Evolutionary conservation across 2,888 invertebrate species (phyloP).

Genomic region (Apamea monoglypha): DNA sequence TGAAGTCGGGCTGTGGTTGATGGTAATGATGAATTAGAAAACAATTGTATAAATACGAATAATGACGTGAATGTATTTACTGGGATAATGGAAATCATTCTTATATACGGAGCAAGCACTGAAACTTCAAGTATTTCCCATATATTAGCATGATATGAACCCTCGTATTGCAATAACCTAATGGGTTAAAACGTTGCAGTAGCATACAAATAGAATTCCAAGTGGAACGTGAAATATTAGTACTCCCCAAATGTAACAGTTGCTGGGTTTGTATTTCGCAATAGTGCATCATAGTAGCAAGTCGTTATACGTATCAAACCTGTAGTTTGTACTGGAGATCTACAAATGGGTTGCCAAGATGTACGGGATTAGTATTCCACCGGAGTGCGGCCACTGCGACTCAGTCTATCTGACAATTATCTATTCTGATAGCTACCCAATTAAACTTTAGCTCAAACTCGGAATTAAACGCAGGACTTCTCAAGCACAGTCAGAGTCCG

Average conservation of each 20-base stretch:
- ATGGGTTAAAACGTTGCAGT: conserved; percentile 55
- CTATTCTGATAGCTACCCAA: conserved; percentile 53
- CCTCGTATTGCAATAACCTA: conserved; percentile 61
- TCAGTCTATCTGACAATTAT: conserved; percentile 43
- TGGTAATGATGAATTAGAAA: background rate
- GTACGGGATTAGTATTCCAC: conserved; percentile 49
- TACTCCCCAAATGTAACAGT: conserved; percentile 55
- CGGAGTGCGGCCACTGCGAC: conserved; percentile 13
- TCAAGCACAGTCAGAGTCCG: background rate
- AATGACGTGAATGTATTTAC: conserved; percentile 1
- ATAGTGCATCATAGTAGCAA: conserved; percentile 42
- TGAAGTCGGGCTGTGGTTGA: background rate
- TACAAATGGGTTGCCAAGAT: conserved; percentile 42
- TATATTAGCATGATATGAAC: conserved; percentile 62
- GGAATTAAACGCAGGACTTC: conserved; percentile 28
- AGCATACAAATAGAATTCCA: conserved; percentile 63
- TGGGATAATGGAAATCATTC: background rate
- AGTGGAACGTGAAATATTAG: conserved; percentile 65
- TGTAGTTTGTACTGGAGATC: conserved; percentile 13
- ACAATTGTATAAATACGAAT: conserved; percentile 23
- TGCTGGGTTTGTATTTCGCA: conserved; percentile 41
- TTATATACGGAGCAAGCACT: conserved; percentile 14
- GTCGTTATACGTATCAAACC: conserved; percentile 6
- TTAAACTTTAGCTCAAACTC: conserved; percentile 50
- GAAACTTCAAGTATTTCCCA: conserved; percentile 45